A percentile compares a stretch with the other conserved stretches of the same genome.
These are phyloP conservation scores for Hyalella azteca DNA, from an alignment of 2,888 invertebrate genomes.

Conservation along the genomic window DNA sequence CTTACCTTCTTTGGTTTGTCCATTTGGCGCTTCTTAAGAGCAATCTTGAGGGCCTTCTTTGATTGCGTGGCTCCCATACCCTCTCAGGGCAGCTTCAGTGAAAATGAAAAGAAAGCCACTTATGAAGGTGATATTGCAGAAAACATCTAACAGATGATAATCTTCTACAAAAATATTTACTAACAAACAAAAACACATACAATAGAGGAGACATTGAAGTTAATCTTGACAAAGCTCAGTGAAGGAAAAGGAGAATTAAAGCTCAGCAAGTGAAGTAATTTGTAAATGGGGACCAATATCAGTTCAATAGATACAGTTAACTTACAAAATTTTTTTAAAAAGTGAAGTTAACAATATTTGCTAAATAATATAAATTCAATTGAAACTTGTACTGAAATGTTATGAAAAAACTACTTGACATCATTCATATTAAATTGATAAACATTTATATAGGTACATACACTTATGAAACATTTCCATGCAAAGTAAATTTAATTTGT, in stretches of 20 bases:
- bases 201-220: neutral
- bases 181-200: neutral
- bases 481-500: too few species aligned
- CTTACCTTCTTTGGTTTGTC: slow-evolving; percentile 35
- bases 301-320: too few species aligned
- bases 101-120: neutral
- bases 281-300: too few species aligned
- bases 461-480: too few species aligned
- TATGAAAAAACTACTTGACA: too few species aligned
- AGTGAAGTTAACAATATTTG: too few species aligned
- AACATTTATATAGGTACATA: too few species aligned
- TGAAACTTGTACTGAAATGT: too few species aligned
- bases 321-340: too few species aligned
- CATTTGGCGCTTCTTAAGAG: slow-evolving; percentile 35
- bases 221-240: neutral
- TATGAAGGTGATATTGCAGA: neutral
- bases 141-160: neutral
- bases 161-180: neutral
- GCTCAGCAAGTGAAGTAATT: neutral
- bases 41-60: slow-evolving; percentile 28
- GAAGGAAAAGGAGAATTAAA: neutral
- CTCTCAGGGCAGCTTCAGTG: neutral
- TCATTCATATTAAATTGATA: too few species aligned
- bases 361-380: too few species aligned
- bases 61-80: slow-evolving; percentile 37